Conservation (phyloP, 1,140 invertebrate species). For the Yoshiicerus persimilis region DNA sequence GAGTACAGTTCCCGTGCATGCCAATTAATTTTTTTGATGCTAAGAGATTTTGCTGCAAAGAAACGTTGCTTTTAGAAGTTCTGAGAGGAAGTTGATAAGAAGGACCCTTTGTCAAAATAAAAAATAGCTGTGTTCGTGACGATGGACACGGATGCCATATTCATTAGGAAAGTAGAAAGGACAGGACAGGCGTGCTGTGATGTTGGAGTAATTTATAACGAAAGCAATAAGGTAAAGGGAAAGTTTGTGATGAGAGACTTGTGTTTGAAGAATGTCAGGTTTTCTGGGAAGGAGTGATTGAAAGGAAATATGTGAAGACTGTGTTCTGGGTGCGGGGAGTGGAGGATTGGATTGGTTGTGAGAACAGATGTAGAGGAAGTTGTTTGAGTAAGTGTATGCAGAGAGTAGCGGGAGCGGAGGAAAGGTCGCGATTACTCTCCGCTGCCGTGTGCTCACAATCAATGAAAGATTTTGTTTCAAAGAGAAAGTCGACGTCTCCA, state of each 20-base stretch:
- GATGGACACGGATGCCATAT: neutral
- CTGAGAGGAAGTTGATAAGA: too few relatives aligned
- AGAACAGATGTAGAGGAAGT: neutral
- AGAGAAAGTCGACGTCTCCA: neutral
- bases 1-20: too few relatives aligned
- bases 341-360: too few relatives aligned
- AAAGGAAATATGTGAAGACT: neutral
- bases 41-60: too few relatives aligned
- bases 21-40: too few relatives aligned
- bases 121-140: too few relatives aligned
- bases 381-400: neutral
- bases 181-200: neutral
- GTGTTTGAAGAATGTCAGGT: neutral
- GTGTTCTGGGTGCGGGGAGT: too few relatives aligned
- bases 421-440: neutral
- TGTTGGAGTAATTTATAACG: neutral
- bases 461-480: constrained; percentile 5
- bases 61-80: too few relatives aligned
- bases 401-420: neutral
- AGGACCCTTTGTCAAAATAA: too few relatives aligned
- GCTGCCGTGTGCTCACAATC: neutral
- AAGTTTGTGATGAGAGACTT: neutral
- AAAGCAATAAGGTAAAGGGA: neutral
- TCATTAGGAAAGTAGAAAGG: neutral
- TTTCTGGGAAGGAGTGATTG: neutral